phyloP scores from a whole-genome alignment of 2,888 invertebrate genomes.

The Bombylius major region DNA sequence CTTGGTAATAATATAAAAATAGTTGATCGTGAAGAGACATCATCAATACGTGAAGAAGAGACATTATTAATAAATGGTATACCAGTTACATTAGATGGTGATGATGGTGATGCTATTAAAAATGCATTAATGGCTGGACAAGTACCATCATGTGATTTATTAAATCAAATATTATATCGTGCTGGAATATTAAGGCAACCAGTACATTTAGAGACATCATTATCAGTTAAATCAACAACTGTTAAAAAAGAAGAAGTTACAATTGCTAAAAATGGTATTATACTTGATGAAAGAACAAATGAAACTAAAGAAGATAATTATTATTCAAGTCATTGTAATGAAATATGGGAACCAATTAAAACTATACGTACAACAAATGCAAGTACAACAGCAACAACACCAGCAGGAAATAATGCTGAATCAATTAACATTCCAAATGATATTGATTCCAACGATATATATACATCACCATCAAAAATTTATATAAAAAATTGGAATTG shows the following conservation, averaged over 20 bases:
- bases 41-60: conserved; percentile 58
- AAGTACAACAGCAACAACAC: background rate
- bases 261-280: conserved; percentile 50
- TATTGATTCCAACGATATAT: too few relatives aligned
- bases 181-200: conserved; percentile 54
- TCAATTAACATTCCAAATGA: background rate
- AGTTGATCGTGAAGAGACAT: conserved; percentile 59
- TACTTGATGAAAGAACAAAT: conserved; percentile 55
- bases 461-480: background rate
- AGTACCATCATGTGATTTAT: conserved; percentile 56
- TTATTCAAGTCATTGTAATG: conserved; percentile 52
- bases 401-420: background rate
- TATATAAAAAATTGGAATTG: too few relatives aligned
- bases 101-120: conserved; percentile 54
- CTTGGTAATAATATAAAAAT: conserved; percentile 58
- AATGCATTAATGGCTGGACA: conserved; percentile 54
- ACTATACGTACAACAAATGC: background rate
- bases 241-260: conserved; percentile 59
- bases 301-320: conserved; percentile 60
- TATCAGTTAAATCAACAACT: conserved; percentile 57
- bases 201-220: conserved; percentile 55
- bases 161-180: conserved; percentile 53
- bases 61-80: conserved; percentile 57
- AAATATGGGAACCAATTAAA: conserved; percentile 49
- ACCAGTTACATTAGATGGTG: conserved; percentile 52